These are phyloP conservation scores for Troides oblongomaculatus DNA, from an alignment of 2,888 invertebrate species.

Conservation along the genomic window DNA sequence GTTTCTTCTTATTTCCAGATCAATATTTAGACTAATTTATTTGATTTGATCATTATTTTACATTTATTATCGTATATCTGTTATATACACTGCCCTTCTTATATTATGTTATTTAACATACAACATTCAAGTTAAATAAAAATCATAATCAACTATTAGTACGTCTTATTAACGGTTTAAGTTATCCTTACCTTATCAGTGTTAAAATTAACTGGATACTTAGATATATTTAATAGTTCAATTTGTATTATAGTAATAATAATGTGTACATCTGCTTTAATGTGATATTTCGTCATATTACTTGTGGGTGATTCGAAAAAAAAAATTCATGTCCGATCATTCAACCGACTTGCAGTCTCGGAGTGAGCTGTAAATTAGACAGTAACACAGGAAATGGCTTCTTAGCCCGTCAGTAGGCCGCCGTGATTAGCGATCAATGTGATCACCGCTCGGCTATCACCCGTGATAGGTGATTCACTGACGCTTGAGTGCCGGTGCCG, in stretches of 20 bases:
- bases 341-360: slow-evolving; percentile 38
- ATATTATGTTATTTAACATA: no score
- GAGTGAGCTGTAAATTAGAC: slow-evolving; percentile 76
- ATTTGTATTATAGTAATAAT: neutral
- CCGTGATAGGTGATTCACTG: slow-evolving; percentile 64
- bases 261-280: neutral
- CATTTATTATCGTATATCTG: no score
- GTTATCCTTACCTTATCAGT: no score
- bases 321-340: slow-evolving; percentile 26
- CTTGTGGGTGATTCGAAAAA: slow-evolving; percentile 1
- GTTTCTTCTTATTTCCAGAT: no score
- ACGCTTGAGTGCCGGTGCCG: slow-evolving; percentile 52
- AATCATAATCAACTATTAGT: no score
- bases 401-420: slow-evolving; percentile 71
- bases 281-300: slow-evolving; percentile 24
- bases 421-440: slow-evolving; percentile 69
- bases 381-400: slow-evolving; percentile 75
- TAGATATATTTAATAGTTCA: neutral
- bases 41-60: no score
- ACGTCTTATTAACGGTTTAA: no score
- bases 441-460: slow-evolving; percentile 69
- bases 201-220: neutral
- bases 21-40: no score
- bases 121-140: no score
- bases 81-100: no score